A percentile compares a stretch with the other conserved stretches of the same genome.
Conservation (phyloP, 2,797 vertebrate genomes). For the Sylvilagus floridanus region DNA sequence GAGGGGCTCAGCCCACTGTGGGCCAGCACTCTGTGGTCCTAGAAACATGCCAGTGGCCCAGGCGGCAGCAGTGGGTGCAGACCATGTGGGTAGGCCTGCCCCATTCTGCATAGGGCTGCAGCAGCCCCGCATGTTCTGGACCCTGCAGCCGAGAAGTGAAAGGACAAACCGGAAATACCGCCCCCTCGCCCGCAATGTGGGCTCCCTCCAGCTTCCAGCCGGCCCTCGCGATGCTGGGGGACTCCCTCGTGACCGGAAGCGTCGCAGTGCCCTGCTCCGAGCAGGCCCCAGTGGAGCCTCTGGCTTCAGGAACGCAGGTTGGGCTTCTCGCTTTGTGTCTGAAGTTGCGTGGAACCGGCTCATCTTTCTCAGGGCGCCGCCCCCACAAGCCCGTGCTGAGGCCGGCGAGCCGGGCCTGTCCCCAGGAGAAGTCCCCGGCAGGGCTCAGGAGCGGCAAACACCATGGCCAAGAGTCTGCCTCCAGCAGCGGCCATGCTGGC, state of each 20-base stretch:
- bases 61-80: neutral
- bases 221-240: too few relatives aligned
- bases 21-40: neutral
- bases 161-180: neutral
- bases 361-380: constrained; percentile 40
- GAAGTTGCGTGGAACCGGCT: constrained; percentile 54
- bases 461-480: constrained; percentile 90
- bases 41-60: neutral
- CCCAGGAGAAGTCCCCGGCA: neutral
- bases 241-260: neutral
- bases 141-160: neutral
- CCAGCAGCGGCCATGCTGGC: constrained; percentile 89
- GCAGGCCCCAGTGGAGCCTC: neutral
- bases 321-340: constrained; percentile 36
- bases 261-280: neutral
- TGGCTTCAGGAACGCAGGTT: neutral
- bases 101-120: neutral
- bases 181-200: too few relatives aligned
- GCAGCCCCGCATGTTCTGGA: neutral
- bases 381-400: constrained; percentile 11
- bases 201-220: neutral
- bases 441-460: constrained; percentile 58
- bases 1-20: neutral
- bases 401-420: neutral
- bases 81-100: neutral